These are phyloP conservation scores for Mesochorus sp. DNA, from an alignment of 2,888 invertebrate species.

Conservation along the genomic window DNA sequence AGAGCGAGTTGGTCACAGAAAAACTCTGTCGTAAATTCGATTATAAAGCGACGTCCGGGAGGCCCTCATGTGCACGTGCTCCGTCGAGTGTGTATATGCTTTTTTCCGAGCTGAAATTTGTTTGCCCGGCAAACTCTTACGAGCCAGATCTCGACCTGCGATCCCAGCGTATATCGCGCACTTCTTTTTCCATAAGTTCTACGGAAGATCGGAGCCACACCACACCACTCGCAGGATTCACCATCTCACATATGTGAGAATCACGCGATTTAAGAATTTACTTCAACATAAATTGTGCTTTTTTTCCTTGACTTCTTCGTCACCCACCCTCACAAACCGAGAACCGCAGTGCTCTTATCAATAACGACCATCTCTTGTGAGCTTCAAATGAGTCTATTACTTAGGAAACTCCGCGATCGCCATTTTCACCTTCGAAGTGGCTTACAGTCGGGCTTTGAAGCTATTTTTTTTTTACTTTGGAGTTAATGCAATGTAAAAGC, in stretches of 20 bases:
- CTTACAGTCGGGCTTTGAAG: not conserved
- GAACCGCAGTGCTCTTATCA: constrained; percentile 35
- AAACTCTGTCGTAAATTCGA: constrained; percentile 56
- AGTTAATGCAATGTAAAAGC: not conserved
- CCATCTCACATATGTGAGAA: not conserved
- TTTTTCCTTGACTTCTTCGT: constrained; percentile 14
- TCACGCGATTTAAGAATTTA: constrained; percentile 59
- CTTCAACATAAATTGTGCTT: constrained; percentile 38
- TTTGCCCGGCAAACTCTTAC: constrained; percentile 29
- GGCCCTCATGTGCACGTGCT: constrained; percentile 49
- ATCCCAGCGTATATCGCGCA: constrained; percentile 1
- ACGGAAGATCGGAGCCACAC: not conserved
- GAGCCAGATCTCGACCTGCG: constrained; percentile 33
- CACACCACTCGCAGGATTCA: constrained; percentile 23
- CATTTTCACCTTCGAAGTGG: not conserved
- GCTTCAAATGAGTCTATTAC: constrained; percentile 20
- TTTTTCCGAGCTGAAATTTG: constrained; percentile 11
- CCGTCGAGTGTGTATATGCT: not conserved
- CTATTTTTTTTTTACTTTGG: not conserved
- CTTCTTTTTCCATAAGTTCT: not conserved
- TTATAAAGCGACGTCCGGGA: constrained; percentile 48
- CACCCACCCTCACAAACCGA: not conserved
- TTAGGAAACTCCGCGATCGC: not conserved
- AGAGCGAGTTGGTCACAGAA: constrained; percentile 19
- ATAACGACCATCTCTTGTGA: constrained; percentile 51